Conservation (phyloP, 2,113 vertebrate species). For the Symphodus melops region DNA sequence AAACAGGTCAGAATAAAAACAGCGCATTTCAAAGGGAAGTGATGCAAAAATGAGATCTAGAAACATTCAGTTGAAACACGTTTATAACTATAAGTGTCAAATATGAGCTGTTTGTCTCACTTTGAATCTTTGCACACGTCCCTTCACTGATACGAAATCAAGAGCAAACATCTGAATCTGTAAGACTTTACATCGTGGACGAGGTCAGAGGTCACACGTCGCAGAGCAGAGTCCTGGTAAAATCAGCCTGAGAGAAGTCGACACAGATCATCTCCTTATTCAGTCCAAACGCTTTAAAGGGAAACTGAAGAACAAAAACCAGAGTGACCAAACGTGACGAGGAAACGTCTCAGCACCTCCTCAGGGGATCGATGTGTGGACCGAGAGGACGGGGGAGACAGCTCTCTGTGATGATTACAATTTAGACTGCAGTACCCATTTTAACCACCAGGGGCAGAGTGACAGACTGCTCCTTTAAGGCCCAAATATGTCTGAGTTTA, state of each 20-base stretch:
- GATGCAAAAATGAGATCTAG: neutral
- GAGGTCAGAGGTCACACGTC: neutral
- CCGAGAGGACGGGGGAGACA: neutral
- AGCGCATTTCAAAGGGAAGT: neutral
- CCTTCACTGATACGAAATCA: no score
- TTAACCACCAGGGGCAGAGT: no score
- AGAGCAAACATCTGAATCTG: neutral
- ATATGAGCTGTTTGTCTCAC: neutral
- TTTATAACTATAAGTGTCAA: no score
- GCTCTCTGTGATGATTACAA: no score
- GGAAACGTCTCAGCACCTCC: no score
- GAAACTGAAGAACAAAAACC: slow-evolving; percentile 42
- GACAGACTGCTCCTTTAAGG: no score
- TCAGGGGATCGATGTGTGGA: neutral
- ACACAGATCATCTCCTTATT: slow-evolving; percentile 11
- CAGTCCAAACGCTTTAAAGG: slow-evolving; percentile 58
- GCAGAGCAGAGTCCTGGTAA: slow-evolving; percentile 3
- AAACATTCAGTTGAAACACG: neutral
- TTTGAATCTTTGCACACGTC: neutral
- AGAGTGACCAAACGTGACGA: slow-evolving; percentile 22
- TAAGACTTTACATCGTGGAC: neutral
- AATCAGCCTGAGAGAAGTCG: slow-evolving; percentile 19
- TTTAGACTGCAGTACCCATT: no score
- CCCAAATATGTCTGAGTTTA: no score
- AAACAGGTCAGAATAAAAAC: neutral